These are phyloP conservation scores for Drosophila nannoptera DNA, from an alignment of 1,140 invertebrate species.

Conservation along the genomic window DNA sequence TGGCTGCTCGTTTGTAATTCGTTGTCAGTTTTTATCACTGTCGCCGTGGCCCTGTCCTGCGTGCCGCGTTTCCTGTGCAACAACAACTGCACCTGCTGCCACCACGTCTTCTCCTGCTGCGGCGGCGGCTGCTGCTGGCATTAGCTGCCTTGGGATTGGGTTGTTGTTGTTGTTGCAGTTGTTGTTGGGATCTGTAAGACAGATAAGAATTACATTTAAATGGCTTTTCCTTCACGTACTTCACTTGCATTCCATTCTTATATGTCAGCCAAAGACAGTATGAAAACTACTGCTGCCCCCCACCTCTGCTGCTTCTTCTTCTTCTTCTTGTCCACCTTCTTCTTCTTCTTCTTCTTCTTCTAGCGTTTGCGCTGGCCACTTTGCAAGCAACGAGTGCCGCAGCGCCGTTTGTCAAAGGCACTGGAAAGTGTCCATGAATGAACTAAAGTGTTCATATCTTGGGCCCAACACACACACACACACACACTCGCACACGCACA, in stretches of 20 bases:
- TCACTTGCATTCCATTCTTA: constrained; percentile 27
- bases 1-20: constrained; percentile 5
- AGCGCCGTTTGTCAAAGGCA: constrained; percentile 52
- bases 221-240: constrained; percentile 31
- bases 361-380: constrained; percentile 37
- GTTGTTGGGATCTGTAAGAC: constrained; percentile 47
- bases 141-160: constrained; percentile 63
- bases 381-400: constrained; percentile 44
- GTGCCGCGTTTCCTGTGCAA: constrained; percentile 57
- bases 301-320: too few relatives aligned
- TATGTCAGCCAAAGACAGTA: constrained; percentile 6
- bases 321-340: too few relatives aligned
- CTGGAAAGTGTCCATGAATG: constrained; percentile 61
- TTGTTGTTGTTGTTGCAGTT: constrained; percentile 46
- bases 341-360: background rate
- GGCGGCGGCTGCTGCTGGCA: constrained; percentile 42
- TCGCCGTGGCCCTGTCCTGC: constrained; percentile 28
- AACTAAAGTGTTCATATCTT: constrained; percentile 71
- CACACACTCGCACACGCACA: constrained; percentile 27
- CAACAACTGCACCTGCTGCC: constrained; percentile 43
- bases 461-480: constrained; percentile 3
- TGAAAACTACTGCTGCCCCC: background rate
- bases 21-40: constrained; percentile 10
- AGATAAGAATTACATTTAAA: constrained; percentile 65
- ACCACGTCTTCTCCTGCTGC: constrained; percentile 30